A percentile compares a stretch with the other conserved stretches of the same genome.
Conservation (phyloP, 2,797 vertebrate genomes). For the Sebastes umbrosus region DNA sequence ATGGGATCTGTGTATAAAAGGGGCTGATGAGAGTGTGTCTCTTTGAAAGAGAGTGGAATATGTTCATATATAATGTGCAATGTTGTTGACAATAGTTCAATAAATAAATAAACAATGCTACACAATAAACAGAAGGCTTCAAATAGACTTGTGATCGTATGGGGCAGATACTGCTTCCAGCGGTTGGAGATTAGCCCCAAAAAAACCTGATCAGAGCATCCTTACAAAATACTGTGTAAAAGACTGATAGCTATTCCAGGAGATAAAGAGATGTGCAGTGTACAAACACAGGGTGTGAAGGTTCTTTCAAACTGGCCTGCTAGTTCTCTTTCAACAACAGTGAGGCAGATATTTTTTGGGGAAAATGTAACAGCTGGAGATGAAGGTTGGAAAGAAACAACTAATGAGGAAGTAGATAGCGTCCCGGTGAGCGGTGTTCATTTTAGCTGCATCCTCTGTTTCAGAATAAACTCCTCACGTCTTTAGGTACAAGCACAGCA, state of each 20-base stretch:
- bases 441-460: constrained; percentile 57
- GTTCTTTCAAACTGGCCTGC: not conserved
- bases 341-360: not conserved
- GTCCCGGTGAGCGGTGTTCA: constrained; percentile 54
- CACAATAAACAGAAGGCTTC: not conserved
- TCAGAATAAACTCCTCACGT: constrained; percentile 28
- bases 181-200: not conserved
- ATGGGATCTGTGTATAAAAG: no score
- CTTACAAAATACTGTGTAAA: not conserved
- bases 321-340: not conserved
- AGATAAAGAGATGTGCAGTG: not conserved
- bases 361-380: not conserved
- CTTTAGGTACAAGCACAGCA: constrained; percentile 10
- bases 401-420: constrained; percentile 48
- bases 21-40: no score
- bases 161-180: not conserved
- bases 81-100: not conserved
- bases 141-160: not conserved
- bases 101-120: not conserved
- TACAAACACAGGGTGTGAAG: not conserved
- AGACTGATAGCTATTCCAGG: not conserved
- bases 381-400: not conserved
- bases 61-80: not conserved
- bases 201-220: not conserved
- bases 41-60: no score